Evolutionary conservation across 2,797 vertebrate genomes (phyloP).

Genomic region (Centropyge bicolor): DNA sequence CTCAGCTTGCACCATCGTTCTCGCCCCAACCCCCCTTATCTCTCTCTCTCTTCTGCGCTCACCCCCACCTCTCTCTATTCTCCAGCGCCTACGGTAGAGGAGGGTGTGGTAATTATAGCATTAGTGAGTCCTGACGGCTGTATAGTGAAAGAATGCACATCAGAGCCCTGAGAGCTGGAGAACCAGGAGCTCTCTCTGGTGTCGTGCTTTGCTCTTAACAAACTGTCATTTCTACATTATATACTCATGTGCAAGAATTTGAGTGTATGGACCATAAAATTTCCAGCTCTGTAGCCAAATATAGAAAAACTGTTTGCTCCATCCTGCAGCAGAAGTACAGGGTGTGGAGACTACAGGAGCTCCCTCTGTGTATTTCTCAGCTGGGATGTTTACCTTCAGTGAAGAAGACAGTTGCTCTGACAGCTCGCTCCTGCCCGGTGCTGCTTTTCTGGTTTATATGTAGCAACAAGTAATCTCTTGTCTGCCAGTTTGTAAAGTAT

Average conservation of each 20-base stretch:
- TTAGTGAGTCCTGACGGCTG: conserved; percentile 70
- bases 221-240: conserved; percentile 23
- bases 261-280: not conserved
- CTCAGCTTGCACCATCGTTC: not conserved
- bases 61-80: conserved; percentile 1
- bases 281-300: conserved; percentile 15
- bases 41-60: conserved; percentile 3
- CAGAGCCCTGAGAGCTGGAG: conserved; percentile 46
- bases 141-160: conserved; percentile 58
- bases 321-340: conserved; percentile 31
- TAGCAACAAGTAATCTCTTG: conserved; percentile 22
- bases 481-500: conserved; percentile 21
- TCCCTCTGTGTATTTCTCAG: conserved; percentile 23
- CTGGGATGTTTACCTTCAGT: conserved; percentile 30
- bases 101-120: conserved; percentile 73
- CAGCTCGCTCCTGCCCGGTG: conserved; percentile 8
- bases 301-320: conserved; percentile 8
- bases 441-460: conserved; percentile 23
- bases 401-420: conserved; percentile 11
- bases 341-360: conserved; percentile 8
- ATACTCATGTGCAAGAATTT: not conserved
- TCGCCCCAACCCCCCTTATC: not conserved
- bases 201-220: not conserved
- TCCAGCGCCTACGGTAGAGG: conserved; percentile 9
- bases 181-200: conserved; percentile 34